A percentile compares a stretch with the other conserved stretches of the same genome.
These are phyloP conservation scores for Paramisgurnus dabryanus DNA, from an alignment of 2,113 vertebrate genomes.

Conservation along the genomic window DNA sequence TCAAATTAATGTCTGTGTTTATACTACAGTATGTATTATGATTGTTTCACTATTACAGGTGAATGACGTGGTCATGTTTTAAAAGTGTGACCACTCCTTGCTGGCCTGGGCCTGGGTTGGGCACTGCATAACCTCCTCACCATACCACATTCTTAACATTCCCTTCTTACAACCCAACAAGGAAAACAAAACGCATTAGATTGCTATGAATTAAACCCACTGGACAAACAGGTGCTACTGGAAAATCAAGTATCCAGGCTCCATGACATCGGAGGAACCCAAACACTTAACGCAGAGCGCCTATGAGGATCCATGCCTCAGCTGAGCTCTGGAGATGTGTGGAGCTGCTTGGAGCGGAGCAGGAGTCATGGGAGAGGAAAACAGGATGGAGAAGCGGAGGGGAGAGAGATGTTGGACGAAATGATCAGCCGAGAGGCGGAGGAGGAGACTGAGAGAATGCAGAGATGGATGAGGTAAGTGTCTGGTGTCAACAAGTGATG, in stretches of 20 bases:
- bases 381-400: slow-evolving; percentile 26
- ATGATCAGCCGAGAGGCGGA: not conserved
- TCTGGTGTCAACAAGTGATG: not conserved
- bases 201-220: slow-evolving; percentile 36
- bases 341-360: not conserved
- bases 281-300: not conserved
- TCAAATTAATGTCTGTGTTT: too few species aligned
- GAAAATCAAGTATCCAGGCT: slow-evolving; percentile 17
- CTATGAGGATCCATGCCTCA: slow-evolving; percentile 45
- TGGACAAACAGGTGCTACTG: slow-evolving; percentile 58
- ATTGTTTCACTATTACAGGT: too few species aligned
- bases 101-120: not conserved
- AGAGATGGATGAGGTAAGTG: slow-evolving; percentile 52
- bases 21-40: too few species aligned
- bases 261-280: not conserved
- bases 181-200: slow-evolving; percentile 30
- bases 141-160: slow-evolving; percentile 39
- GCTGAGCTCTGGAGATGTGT: slow-evolving; percentile 31
- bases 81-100: too few species aligned
- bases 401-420: slow-evolving; percentile 35
- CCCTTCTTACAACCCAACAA: not conserved
- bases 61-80: too few species aligned
- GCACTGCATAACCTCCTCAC: not conserved
- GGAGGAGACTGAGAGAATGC: slow-evolving; percentile 9
- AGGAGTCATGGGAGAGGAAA: not conserved